These are phyloP conservation scores for Lordiphosa stackelbergi DNA, from an alignment of 1,140 invertebrate genomes.

Conservation along the genomic window DNA sequence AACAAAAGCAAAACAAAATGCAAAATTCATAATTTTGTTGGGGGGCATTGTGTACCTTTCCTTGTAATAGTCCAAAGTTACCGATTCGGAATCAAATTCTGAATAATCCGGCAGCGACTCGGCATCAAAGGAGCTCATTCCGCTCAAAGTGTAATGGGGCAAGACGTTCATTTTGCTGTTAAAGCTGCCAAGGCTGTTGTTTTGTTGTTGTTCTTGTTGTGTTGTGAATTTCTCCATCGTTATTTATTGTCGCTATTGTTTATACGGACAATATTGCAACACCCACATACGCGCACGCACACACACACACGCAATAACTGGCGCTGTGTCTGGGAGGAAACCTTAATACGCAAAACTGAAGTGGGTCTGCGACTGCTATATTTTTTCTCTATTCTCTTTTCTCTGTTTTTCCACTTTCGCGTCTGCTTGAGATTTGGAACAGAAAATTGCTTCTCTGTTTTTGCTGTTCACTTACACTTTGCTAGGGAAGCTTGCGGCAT, in stretches of 20 bases:
- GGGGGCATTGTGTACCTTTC: slow-evolving; percentile 76
- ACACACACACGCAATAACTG: slow-evolving; percentile 26
- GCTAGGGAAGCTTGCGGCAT: slow-evolving; percentile 19
- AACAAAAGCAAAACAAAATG: slow-evolving; percentile 66
- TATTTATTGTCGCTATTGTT: slow-evolving; percentile 34
- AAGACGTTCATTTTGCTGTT: slow-evolving; percentile 60
- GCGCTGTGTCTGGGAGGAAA: slow-evolving; percentile 18
- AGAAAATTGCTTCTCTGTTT: slow-evolving; percentile 18
- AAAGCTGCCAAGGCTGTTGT: slow-evolving; percentile 51
- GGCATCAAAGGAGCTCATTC: slow-evolving; percentile 79
- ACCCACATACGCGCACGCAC: slow-evolving; percentile 18
- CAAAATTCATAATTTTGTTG: slow-evolving; percentile 14
- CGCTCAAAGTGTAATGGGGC: slow-evolving; percentile 75
- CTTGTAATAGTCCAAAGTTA: slow-evolving; percentile 78
- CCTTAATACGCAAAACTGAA: slow-evolving; percentile 39
- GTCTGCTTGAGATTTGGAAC: slow-evolving; percentile 27
- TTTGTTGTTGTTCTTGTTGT: slow-evolving; percentile 37
- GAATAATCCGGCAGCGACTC: slow-evolving; percentile 80
- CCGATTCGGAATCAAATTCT: slow-evolving; percentile 80
- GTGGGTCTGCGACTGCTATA: slow-evolving; percentile 29
- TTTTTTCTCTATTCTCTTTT: slow-evolving; percentile 69
- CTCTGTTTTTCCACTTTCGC: slow-evolving; percentile 51
- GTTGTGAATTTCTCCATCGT: slow-evolving; percentile 36
- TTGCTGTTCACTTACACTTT: slow-evolving; percentile 52
- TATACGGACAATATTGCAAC: slow-evolving; percentile 33